A percentile compares a stretch with the other conserved stretches of the same genome.
These are phyloP conservation scores for Phaetusa simplex DNA, from an alignment of 2,113 vertebrate genomes.

Conservation along the genomic window DNA sequence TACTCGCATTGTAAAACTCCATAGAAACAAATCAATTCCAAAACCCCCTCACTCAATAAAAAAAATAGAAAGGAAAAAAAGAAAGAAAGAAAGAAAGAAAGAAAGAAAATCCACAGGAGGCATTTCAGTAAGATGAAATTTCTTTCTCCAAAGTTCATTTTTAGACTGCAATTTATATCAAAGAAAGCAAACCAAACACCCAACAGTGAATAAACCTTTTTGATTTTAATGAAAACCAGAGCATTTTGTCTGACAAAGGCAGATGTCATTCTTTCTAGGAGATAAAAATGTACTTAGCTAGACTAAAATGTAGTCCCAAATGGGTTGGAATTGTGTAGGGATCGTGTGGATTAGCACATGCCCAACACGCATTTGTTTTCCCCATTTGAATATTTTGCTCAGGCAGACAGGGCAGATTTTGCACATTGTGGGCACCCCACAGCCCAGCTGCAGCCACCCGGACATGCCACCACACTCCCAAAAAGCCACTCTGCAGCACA, in stretches of 20 bases:
- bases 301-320: not conserved
- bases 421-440: not conserved
- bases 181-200: slow-evolving; percentile 10
- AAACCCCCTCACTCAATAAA: not conserved
- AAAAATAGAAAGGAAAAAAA: no score
- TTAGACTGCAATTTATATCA: not conserved
- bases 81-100: not conserved
- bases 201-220: slow-evolving; percentile 4
- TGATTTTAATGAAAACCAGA: not conserved
- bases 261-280: not conserved
- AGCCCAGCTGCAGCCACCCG: not conserved
- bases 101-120: not conserved
- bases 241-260: not conserved
- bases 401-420: not conserved
- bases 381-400: not conserved
- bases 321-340: not conserved
- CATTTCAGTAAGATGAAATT: not conserved
- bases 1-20: not conserved
- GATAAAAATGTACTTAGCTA: not conserved
- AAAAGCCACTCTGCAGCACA: not conserved
- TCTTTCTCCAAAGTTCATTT: not conserved
- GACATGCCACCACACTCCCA: accelerated
- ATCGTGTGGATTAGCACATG: not conserved
- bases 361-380: not conserved
- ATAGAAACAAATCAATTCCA: not conserved